A percentile compares a stretch with the other conserved stretches of the same genome.
phyloP scores from a whole-genome alignment of 1,140 invertebrate genomes.

The Hylyphantes graminicola region DNA sequence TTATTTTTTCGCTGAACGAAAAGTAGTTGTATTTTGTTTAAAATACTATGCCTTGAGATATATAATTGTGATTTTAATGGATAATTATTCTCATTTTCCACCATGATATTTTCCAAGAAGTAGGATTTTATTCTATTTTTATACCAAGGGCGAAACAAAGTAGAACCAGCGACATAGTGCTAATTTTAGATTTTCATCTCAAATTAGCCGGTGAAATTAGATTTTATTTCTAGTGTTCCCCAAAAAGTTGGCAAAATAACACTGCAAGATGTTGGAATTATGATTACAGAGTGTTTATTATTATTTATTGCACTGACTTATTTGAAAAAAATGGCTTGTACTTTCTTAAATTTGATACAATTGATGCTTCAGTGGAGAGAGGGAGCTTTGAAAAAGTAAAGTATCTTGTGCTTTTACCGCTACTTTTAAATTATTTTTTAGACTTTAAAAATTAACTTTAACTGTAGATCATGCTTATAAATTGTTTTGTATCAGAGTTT shows the following conservation, averaged over 20 bases:
- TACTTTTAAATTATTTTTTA: not conserved
- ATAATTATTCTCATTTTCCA: not conserved
- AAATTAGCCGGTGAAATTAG: conserved; percentile 45
- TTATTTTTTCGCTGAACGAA: not conserved
- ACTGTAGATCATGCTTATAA: too few species aligned
- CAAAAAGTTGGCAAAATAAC: conserved; percentile 38
- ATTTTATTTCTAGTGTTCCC: conserved; percentile 18
- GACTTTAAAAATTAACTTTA: not conserved
- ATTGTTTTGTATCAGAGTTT: too few species aligned
- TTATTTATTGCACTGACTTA: not conserved
- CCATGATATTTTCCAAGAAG: not conserved
- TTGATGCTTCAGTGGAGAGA: conserved; percentile 39
- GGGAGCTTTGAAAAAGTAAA: not conserved
- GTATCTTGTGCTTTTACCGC: not conserved
- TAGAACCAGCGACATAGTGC: conserved; percentile 25
- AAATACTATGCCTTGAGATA: too few species aligned
- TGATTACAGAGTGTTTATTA: conserved; percentile 8
- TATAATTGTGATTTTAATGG: too few species aligned
- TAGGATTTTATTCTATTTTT: conserved; percentile 39
- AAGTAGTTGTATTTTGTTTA: too few species aligned
- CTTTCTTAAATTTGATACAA: conserved; percentile 41
- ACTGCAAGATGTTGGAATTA: conserved; percentile 5
- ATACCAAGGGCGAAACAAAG: conserved; percentile 34
- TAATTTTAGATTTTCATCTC: conserved; percentile 44
- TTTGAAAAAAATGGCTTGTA: conserved; percentile 31